A percentile compares a stretch with the other conserved stretches of the same genome.
These are phyloP conservation scores for Alectura lathami DNA, from an alignment of 2,113 vertebrate species.

Conservation along the genomic window DNA sequence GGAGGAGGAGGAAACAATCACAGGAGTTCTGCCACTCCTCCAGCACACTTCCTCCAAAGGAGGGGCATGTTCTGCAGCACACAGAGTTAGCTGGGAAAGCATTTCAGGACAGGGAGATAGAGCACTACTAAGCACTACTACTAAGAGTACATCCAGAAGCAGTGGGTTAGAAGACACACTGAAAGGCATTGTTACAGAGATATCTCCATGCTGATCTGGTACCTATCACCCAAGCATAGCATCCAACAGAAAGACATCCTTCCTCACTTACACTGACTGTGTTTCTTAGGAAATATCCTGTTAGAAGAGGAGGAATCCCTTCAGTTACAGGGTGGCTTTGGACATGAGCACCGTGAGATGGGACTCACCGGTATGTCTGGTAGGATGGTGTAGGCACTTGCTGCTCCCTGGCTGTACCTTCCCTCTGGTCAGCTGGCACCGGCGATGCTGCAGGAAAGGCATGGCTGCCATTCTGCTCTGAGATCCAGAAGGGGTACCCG, in stretches of 20 bases:
- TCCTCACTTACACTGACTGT: not conserved
- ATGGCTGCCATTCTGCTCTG: slow-evolving; percentile 73
- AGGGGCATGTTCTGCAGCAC: not conserved
- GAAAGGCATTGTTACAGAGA: not conserved
- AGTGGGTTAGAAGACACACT: not conserved
- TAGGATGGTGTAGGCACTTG: slow-evolving; percentile 80
- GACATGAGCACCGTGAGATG: not conserved
- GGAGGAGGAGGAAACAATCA: not conserved
- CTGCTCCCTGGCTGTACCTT: slow-evolving; percentile 82
- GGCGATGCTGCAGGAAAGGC: slow-evolving; percentile 72
- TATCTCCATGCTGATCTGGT: not conserved
- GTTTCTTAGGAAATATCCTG: not conserved
- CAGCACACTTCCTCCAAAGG: not conserved
- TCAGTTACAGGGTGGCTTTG: not conserved
- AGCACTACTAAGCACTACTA: not conserved
- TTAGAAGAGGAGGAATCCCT: not conserved
- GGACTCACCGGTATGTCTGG: slow-evolving; percentile 81
- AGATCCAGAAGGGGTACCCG: slow-evolving; percentile 81
- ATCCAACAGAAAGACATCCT: not conserved
- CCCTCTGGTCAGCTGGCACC: slow-evolving; percentile 69
- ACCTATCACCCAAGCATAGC: not conserved
- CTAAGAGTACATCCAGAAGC: not conserved
- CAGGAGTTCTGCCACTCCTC: not conserved
- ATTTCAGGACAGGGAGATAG: not conserved
- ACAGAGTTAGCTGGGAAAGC: not conserved